Evolutionary conservation across 1,140 invertebrate genomes (phyloP), one percentile per base, ranked within the genome.

Genomic region (Platyura marginata): DNA sequence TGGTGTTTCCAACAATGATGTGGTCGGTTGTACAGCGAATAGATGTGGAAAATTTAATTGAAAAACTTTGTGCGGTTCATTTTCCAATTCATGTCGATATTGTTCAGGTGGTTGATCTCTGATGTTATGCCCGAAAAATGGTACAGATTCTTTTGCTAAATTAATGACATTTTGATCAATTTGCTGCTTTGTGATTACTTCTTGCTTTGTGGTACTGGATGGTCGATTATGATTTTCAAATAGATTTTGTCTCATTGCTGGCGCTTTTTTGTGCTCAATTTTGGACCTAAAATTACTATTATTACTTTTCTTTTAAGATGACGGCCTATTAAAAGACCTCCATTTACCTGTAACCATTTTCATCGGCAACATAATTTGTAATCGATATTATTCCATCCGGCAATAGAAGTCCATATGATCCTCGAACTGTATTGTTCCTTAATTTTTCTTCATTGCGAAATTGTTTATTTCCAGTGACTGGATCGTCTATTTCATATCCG

Each of bases 361-460:
- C 48, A 51, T 79, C 77, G 4, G 77, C 72, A 9, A 66, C 53
- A 49, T 79, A 83, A 37, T 58, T 55, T 41, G 68, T 69, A 8
- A 72, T 62, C 32, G 66, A 67, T 1, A 72, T 57, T 19, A 60
- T 67, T 3, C 76, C 74, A 49, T 74, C 66, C 5, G 75, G 64
- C 29, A 75, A 69, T 2, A 79, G 61, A 46, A 71, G 74, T 1
- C 78, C 78, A 50, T 77, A 83, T 46, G 68, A 74, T 1, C 77
- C 79, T 4, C 63, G 62, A 0, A 80, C 69, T 16, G 74, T 78
- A 21, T 75, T 76, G 52, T 81, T 78, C 2, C 67, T 50, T 39
- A 68, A 66, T 22, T 69, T 62, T 47, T 77, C 68, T 52, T 82
- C 78, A 43, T 68, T 66, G 2, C 76, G 62, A 44, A 72, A 81